These are phyloP conservation scores for Leptobrachium ailaonicum DNA, from an alignment of 2,113 vertebrate genomes.

Conservation along the genomic window DNA sequence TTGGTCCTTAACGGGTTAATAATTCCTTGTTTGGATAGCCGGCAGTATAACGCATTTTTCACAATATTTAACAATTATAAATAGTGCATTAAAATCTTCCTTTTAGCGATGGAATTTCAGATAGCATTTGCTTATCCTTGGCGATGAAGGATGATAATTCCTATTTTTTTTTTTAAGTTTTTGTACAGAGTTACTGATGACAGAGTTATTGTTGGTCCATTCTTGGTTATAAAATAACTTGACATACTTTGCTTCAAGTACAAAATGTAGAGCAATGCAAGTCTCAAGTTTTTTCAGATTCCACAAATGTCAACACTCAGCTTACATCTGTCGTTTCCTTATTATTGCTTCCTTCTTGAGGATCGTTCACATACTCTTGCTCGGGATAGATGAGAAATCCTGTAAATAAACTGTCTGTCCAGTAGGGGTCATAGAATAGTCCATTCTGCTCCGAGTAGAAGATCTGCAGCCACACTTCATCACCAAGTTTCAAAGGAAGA, in stretches of 20 bases:
- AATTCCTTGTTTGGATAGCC: too few relatives aligned
- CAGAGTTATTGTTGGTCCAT: too few relatives aligned
- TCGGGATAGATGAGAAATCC: conserved; percentile 93
- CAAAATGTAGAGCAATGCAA: not conserved
- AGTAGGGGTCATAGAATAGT: conserved; percentile 94
- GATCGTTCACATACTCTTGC: conserved; percentile 73
- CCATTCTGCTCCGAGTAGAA: conserved; percentile 96
- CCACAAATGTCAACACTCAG: not conserved
- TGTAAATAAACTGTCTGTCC: conserved; percentile 96
- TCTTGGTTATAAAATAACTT: not conserved
- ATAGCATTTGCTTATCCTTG: too few relatives aligned
- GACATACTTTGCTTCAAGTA: not conserved
- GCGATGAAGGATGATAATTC: too few relatives aligned
- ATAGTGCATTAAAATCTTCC: too few relatives aligned
- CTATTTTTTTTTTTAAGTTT: too few relatives aligned
- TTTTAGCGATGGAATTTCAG: too few relatives aligned
- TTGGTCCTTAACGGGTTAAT: too few relatives aligned
- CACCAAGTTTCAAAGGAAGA: conserved; percentile 77
- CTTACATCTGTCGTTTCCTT: not conserved
- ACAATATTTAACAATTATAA: too few relatives aligned
- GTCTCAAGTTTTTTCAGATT: not conserved
- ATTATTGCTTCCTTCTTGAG: conserved; percentile 53
- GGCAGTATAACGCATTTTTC: too few relatives aligned
- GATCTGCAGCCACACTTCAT: conserved; percentile 97
- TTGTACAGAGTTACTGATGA: too few relatives aligned